phyloP scores from a whole-genome alignment of 1,140 invertebrate genomes.

The Drosophila nasuta region DNA sequence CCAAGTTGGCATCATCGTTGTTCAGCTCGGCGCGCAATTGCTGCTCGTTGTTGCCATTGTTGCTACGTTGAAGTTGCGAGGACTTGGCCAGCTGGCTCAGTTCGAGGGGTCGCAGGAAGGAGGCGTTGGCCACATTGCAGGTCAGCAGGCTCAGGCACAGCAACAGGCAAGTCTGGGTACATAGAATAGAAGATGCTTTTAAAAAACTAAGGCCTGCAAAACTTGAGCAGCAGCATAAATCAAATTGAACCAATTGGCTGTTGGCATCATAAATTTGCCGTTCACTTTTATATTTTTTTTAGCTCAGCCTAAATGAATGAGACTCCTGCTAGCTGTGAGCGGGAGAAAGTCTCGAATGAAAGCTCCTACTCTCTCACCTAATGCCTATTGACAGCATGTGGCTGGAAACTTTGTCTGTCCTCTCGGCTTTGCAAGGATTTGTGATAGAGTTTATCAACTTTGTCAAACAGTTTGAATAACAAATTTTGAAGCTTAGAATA shows the following conservation, averaged over 20 bases:
- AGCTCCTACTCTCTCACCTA: not conserved
- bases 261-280: slow-evolving; percentile 65
- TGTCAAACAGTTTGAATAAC: not conserved
- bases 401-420: slow-evolving; percentile 22
- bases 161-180: slow-evolving; percentile 64
- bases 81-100: slow-evolving; percentile 66
- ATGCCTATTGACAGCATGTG: slow-evolving; percentile 22
- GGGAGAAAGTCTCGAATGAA: not conserved
- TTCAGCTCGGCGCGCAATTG: slow-evolving; percentile 52
- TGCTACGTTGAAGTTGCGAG: slow-evolving; percentile 54
- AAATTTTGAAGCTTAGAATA: not conserved
- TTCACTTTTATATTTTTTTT: slow-evolving; percentile 39
- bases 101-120: slow-evolving; percentile 69
- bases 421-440: not conserved
- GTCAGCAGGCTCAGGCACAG: slow-evolving; percentile 71
- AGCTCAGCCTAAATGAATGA: slow-evolving; percentile 56
- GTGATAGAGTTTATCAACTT: not conserved
- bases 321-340: slow-evolving; percentile 1
- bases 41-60: slow-evolving; percentile 57
- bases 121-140: slow-evolving; percentile 69
- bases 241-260: slow-evolving; percentile 31
- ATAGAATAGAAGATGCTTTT: not conserved
- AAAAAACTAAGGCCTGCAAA: not conserved
- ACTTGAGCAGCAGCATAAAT: slow-evolving; percentile 48
- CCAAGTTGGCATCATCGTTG: slow-evolving; percentile 46